Evolutionary conservation across 2,113 vertebrate genomes (phyloP), one percentile per base, ranked within the genome.

Genomic region (Ameiurus melas): DNA sequence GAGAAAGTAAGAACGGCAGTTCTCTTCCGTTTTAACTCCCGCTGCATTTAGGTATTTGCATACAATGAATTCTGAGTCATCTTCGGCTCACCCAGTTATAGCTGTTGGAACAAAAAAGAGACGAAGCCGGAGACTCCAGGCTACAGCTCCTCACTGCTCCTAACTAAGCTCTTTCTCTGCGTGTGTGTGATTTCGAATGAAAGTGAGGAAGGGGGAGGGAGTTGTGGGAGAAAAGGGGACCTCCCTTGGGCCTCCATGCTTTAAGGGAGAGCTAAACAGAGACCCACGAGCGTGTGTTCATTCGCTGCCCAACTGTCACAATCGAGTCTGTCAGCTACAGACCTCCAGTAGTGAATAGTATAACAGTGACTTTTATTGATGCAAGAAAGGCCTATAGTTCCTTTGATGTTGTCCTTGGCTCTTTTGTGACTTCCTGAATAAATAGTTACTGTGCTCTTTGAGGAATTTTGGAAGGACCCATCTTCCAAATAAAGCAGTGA

Each of bases 21-120:
- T 51, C 70, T 71, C 75, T 70, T 58, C 73, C 79, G 71, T 75
- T 64, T 84, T 71, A 91, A 87, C 84, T 91, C 84, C 89, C 71
- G 89, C 73, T 27, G 53, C 83, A 85, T 85, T 87, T 85, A 81
- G 84, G 71, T 64, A 91, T 93, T 87, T 89, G 47, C 73, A 36
- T 57, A 12, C 62, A 25, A 83, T 91, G 5, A 39, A 27, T 62
- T 25, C 22, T 60, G 47, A 85, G 81, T 85, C 91, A 77, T 92
- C 90, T 92, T 81, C 87, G 84, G 90, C 89, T 91, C 85, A 78
- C 62, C 84, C 70, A 60, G 20, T 43, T 3, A 27, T 1, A 22
- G 60, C 16, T n/a, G 36, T 5, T 27, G 58, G 22, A 86, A 13
- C 5, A 55, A 14, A 53, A 33, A 14, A 77, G 60, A 0, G 0